Evolutionary conservation across 2,113 vertebrate species (phyloP).

Genomic region (Casuarius casuarius): DNA sequence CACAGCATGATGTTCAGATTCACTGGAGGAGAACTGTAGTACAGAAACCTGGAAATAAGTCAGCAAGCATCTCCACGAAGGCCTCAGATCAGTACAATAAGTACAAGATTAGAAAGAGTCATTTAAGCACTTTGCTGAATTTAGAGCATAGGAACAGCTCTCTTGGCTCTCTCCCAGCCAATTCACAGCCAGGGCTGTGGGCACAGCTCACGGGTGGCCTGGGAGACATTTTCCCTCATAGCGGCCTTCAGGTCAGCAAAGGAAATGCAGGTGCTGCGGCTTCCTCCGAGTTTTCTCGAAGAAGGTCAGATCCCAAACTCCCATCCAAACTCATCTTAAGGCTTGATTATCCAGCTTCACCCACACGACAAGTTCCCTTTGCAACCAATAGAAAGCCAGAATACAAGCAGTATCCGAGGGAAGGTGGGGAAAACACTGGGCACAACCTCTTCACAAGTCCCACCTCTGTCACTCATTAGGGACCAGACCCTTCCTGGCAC

Average conservation of each 20-base stretch:
- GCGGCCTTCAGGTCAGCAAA: neutral
- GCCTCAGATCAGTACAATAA: neutral
- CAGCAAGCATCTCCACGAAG: neutral
- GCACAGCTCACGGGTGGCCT: neutral
- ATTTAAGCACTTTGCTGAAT: slow-evolving; percentile 1
- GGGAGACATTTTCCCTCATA: neutral
- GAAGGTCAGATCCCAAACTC: neutral
- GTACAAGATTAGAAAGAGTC: neutral
- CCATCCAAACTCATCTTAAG: neutral
- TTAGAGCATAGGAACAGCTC: neutral
- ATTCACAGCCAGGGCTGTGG: neutral
- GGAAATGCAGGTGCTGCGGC: neutral
- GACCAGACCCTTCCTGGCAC: neutral
- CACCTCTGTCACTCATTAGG: neutral
- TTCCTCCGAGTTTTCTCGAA: neutral
- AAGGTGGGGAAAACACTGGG: neutral
- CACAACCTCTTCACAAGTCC: neutral
- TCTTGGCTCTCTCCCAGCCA: neutral
- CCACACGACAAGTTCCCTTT: neutral
- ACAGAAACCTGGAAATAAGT: neutral
- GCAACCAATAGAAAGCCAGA: neutral
- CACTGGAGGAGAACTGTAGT: neutral
- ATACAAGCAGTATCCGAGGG: neutral
- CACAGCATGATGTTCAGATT: neutral
- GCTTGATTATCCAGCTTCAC: neutral